A percentile compares a stretch with the other conserved stretches of the same genome.
These are phyloP conservation scores for Poeciliopsis presidionis DNA, from an alignment of 2,797 vertebrate species.

Conservation along the genomic window DNA sequence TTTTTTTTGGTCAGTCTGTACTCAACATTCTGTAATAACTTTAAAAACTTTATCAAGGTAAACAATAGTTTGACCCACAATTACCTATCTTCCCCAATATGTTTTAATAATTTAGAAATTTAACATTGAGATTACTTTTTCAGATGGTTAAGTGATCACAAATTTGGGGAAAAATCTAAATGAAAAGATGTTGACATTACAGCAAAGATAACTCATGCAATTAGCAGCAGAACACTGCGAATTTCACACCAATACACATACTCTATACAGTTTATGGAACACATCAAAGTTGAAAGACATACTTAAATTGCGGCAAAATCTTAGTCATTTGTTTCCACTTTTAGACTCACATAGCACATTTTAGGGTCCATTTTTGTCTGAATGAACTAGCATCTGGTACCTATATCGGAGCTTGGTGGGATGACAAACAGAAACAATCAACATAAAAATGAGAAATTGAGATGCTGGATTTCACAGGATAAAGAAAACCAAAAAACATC, in stretches of 20 bases:
- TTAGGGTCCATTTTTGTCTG: neutral
- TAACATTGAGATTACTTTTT: neutral
- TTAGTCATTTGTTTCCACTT: neutral
- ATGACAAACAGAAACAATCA: neutral
- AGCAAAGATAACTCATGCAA: neutral
- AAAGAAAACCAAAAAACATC: neutral
- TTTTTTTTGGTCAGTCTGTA: neutral
- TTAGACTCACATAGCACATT: neutral
- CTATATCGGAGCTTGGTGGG: neutral
- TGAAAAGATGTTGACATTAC: neutral
- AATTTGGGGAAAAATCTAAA: neutral
- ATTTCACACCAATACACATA: neutral
- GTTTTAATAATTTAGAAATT: neutral
- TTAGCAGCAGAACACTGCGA: neutral
- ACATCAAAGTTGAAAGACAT: neutral
- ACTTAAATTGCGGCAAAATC: neutral
- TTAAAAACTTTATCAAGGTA: neutral
- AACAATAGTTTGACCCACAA: neutral
- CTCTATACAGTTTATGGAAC: neutral
- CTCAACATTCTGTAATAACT: neutral
- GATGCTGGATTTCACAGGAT: neutral
- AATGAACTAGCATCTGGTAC: neutral
- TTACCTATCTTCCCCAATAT: neutral
- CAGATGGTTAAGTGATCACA: neutral
- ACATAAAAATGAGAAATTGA: neutral